Evolutionary conservation across 2,888 invertebrate genomes (phyloP), one percentile per base, ranked within the genome.

Genomic region (Synergus japonicus): DNA sequence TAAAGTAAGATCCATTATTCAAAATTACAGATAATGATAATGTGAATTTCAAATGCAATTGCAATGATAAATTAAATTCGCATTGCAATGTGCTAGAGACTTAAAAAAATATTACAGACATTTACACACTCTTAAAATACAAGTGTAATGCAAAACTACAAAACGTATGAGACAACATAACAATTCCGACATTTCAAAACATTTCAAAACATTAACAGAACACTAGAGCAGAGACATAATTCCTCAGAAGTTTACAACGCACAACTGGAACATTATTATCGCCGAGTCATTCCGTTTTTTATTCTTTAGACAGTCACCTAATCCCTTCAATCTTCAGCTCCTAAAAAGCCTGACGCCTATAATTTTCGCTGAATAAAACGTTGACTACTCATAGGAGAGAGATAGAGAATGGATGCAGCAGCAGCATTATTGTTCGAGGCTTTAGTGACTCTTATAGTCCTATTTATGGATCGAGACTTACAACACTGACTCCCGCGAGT

Each of bases 401-500:
- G 58, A 58, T 5, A 18, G 58, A 58, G 18, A 18, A 9, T 18
- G 58, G 58, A 18, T 58, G n/a, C 22, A 29, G n/a, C 22, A 22
- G 22, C 29, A 29, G 29, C 58, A 58, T 58, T 58, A 58, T 58
- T 58, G 58, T 58, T 58, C 58, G 58, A 58, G 18, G 18, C 18
- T 18, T 10, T 18, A 58, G 18, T 58, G n/a, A 37, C 37, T 37
- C 37, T 37, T 37, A 37, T 37, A 37, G 37, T 18, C 37, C 73
- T 49, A 73, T 73, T 58, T 73, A 73, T 54, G 73, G 54, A 37
- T 58, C 8, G 73, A 58, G 54, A 54, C 73, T 73, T 73, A 73
- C 73, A 73, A 73, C 37, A 73, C 29, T 54, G 49, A 73, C 73
- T 73, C 73, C n/a, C 73, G 54, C 73, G 37, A 73, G 73, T 58